Percentiles rank a stretch among this genome's conserved stretches.
These are phyloP conservation scores for Scatophagus argus DNA, from an alignment of 2,113 vertebrate genomes.

Conservation along the genomic window DNA sequence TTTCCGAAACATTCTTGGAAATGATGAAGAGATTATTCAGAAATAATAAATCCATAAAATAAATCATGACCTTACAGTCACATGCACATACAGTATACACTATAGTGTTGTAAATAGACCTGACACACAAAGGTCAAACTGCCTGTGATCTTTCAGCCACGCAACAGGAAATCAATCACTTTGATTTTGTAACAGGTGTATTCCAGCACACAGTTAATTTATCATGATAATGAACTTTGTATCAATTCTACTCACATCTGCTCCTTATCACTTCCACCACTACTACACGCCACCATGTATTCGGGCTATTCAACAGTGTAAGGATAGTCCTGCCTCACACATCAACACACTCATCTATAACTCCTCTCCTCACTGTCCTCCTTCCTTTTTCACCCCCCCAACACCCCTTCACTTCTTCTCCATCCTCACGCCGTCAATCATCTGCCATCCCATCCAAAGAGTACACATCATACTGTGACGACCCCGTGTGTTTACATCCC, in stretches of 20 bases:
- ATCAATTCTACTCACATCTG: constrained; percentile 36
- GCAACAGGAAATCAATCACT: constrained; percentile 22
- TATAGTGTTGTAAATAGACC: not conserved
- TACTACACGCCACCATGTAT: constrained; percentile 29
- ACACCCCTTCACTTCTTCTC: constrained; percentile 39
- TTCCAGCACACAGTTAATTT: constrained; percentile 7
- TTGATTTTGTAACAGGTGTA: constrained; percentile 11
- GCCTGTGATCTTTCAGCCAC: constrained; percentile 4
- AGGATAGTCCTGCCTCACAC: constrained; percentile 57
- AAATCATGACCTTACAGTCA: not conserved
- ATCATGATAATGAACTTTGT: constrained; percentile 43
- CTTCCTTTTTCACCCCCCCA: constrained; percentile 41
- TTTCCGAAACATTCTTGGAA: no score
- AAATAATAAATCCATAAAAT: not conserved
- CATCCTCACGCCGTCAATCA: constrained; percentile 76
- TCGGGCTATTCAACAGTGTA: constrained; percentile 42
- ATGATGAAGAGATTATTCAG: no score
- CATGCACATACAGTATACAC: not conserved
- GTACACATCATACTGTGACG: constrained; percentile 82
- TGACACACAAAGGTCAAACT: constrained; percentile 29
- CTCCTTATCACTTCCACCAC: constrained; percentile 20
- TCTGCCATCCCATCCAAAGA: constrained; percentile 81
- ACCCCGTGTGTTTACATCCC: constrained; percentile 79
- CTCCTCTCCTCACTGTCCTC: constrained; percentile 64
- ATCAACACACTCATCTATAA: constrained; percentile 61